Base-by-base conservation (phyloP, 2,797 vertebrate genomes). In the Mycteria americana region DNA sequence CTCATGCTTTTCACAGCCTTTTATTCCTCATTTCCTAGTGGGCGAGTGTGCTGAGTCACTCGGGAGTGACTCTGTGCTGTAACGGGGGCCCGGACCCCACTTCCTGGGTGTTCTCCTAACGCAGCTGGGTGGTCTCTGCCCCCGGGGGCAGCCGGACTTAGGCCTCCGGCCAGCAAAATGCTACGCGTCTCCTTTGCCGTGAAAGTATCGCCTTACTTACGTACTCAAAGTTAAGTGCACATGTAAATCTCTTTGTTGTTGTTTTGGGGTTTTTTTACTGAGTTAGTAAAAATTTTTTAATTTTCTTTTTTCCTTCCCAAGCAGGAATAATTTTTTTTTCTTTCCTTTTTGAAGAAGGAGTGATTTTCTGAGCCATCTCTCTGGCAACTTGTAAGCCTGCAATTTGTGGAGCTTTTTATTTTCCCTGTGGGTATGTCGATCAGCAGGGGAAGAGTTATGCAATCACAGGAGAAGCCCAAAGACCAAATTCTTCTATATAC, bases 161-260 rank as follows among this genome's bases (percentile, higher is more conserved):
- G 56, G 27, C n/a, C 25, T 39, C 56, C 1, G 3, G 33, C 27
- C 37, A 72, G 59, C 73, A 45, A 56, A 77, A 33, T 0, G 1
- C n/a, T 24, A 11, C 0, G 1, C 2, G 1, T 51, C 27, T n/a
- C 41, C 62, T 56, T 45, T 11, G 9, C 31, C 30, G 18, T 6
- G 53, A 22, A 33, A 27, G 23, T 16, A 5, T 28, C 43, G 23
- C 21, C n/a, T 15, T 33, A 13, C 35, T 39, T 18, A 27, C 46
- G 11, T 27, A 31, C 45, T 45, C n/a, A 10, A 19, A 48, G 15
- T 41, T 41, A 23, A 39, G 43, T 7, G 51, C 25, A 46, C 11
- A 1, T 19, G 11, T 46, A 17, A 63, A 63, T 50, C 33, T 57
- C 35, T 33, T 43, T 45, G 9, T 35, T 13, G 27, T 10, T n/a